A percentile compares a stretch with the other conserved stretches of the same genome.
Evolutionary conservation across 2,797 vertebrate genomes (phyloP).

Genomic region (Platyrinchus mystaceus): DNA sequence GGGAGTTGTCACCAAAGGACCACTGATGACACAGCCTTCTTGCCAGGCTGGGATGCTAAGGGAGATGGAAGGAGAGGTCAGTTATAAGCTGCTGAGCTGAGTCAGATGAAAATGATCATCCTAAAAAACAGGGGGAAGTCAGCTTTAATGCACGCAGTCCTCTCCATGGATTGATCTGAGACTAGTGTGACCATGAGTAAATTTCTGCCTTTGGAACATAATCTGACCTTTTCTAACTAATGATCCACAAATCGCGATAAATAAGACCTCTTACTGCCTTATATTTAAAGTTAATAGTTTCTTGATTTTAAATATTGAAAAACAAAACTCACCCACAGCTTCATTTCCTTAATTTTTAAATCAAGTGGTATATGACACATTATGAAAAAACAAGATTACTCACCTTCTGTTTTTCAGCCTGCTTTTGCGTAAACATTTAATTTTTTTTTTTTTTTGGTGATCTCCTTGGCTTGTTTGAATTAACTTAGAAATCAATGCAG

Average conservation of each 20-base stretch:
- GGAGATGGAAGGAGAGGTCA: neutral
- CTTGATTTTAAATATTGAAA: neutral
- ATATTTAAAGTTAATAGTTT: neutral
- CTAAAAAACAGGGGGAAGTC: neutral
- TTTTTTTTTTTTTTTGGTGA: neutral
- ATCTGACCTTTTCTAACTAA: neutral
- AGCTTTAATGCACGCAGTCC: neutral
- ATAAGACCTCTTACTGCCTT: neutral
- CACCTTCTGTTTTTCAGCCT: neutral
- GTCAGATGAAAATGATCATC: neutral
- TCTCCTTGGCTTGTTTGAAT: neutral
- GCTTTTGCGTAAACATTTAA: neutral
- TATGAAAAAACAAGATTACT: neutral
- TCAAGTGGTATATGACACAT: neutral
- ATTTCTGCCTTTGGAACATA: neutral
- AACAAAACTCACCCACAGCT: neutral
- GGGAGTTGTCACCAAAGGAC: neutral
- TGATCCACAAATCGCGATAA: neutral
- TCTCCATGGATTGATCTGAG: neutral
- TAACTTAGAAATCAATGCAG: neutral
- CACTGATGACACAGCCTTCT: neutral
- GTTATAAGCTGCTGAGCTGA: neutral
- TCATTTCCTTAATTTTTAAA: neutral
- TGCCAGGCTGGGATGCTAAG: neutral
- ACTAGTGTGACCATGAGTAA: neutral